Percentiles rank a stretch among this genome's conserved stretches.
Conservation (phyloP, 2,888 invertebrate genomes). For the Podabrus alpinus region DNA sequence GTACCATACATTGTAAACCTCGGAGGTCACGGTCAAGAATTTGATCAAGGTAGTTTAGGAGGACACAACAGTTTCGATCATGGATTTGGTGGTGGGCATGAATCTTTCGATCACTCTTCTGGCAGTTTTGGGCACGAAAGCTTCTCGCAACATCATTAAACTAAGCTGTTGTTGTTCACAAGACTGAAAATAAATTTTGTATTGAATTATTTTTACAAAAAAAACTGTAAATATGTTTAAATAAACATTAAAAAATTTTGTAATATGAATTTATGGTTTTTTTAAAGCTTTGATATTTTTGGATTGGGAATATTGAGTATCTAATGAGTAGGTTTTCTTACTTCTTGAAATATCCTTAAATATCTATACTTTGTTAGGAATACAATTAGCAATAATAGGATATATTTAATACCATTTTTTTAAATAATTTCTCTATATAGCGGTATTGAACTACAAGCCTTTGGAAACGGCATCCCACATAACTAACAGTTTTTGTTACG, state of each 20-base stretch:
- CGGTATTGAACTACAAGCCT: too few relatives aligned
- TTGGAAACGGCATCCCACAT: too few relatives aligned
- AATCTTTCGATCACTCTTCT: background rate
- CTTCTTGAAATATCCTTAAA: too few relatives aligned
- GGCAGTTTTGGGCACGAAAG: slow-evolving; percentile 27
- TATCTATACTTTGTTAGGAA: too few relatives aligned
- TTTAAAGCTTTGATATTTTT: too few relatives aligned
- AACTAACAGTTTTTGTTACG: too few relatives aligned
- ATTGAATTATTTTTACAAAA: background rate
- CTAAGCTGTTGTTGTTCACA: background rate
- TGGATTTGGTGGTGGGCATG: slow-evolving; percentile 25
- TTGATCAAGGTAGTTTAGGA: slow-evolving; percentile 29
- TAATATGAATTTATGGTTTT: background rate
- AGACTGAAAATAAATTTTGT: background rate
- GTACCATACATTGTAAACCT: slow-evolving; percentile 52
- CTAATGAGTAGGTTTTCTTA: too few relatives aligned
- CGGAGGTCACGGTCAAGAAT: slow-evolving; percentile 29
- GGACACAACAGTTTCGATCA: too few relatives aligned
- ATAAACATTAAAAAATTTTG: background rate
- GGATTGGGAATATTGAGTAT: too few relatives aligned
- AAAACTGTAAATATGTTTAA: background rate
- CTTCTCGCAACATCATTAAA: background rate
- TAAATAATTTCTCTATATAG: too few relatives aligned
- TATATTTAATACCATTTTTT: too few relatives aligned
- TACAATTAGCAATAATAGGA: too few relatives aligned